phyloP scores from a whole-genome alignment of 2,888 invertebrate species.

The Minunthozetes semirufus region DNA sequence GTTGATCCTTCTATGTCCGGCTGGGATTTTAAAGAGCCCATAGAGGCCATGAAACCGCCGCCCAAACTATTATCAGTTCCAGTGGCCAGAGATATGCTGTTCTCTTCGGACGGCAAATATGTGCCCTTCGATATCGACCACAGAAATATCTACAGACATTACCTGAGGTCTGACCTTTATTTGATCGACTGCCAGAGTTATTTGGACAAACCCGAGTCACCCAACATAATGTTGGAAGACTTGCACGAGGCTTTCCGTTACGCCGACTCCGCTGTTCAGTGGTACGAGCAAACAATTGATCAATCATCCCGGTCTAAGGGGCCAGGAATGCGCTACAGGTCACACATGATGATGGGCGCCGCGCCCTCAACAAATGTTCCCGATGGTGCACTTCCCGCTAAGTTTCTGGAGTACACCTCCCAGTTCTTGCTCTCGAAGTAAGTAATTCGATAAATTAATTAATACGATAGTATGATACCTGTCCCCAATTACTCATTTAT shows the following conservation, averaged over 20 bases:
- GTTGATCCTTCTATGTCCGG: neutral
- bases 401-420: conserved; percentile 35
- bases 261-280: conserved; percentile 25
- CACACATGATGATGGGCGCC: too few relatives aligned
- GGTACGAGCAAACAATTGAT: conserved; percentile 20
- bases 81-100: conserved; percentile 34
- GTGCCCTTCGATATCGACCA: conserved; percentile 33
- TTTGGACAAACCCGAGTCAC: neutral
- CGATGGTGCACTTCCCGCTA: conserved; percentile 26
- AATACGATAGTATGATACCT: neutral
- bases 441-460: neutral
- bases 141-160: conserved; percentile 32
- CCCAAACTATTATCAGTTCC: conserved; percentile 16
- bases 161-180: conserved; percentile 21
- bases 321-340: neutral
- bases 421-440: conserved; percentile 24
- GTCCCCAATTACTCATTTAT: too few relatives aligned
- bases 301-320: neutral
- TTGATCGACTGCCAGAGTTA: conserved; percentile 7
- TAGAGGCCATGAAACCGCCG: neutral
- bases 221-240: conserved; percentile 2
- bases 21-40: neutral
- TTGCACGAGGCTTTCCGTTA: conserved; percentile 22
- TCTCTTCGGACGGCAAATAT: conserved; percentile 26
- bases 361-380: conserved; percentile 15